Percentiles rank a stretch among this genome's conserved stretches.
phyloP scores from a whole-genome alignment of 1,140 invertebrate genomes.

The Diorhabda carinulata region DNA sequence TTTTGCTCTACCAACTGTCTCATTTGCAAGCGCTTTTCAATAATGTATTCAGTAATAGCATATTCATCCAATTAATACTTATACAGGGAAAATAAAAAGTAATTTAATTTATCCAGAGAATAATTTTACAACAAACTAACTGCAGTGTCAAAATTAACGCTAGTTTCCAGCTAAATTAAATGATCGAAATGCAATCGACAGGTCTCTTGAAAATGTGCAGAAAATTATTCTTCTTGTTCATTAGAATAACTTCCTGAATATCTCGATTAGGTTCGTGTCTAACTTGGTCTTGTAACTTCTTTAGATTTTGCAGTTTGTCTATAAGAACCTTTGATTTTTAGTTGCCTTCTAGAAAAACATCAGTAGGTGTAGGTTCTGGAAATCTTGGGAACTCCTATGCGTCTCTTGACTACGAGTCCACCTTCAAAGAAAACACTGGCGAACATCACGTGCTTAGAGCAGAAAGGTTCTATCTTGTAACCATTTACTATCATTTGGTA shows the following conservation, averaged over 20 bases:
- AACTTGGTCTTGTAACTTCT: background rate
- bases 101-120: constrained; percentile 2
- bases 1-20: too few relatives aligned
- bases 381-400: background rate
- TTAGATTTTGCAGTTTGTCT: background rate
- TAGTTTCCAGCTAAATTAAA: background rate
- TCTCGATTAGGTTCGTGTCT: too few relatives aligned
- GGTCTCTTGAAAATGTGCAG: background rate
- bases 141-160: background rate
- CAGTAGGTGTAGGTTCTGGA: background rate
- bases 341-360: background rate
- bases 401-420: background rate
- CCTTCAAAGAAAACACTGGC: background rate
- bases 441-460: background rate
- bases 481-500: background rate
- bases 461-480: background rate
- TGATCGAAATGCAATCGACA: background rate
- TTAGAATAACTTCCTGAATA: background rate
- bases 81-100: constrained; percentile 1
- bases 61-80: background rate
- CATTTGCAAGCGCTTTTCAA: too few relatives aligned
- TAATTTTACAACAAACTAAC: background rate
- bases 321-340: background rate
- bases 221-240: background rate
- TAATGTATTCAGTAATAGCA: too few relatives aligned